Conservation (phyloP, 64 coral and sea anemone genomes). For the Stylophora pistillata region DNA sequence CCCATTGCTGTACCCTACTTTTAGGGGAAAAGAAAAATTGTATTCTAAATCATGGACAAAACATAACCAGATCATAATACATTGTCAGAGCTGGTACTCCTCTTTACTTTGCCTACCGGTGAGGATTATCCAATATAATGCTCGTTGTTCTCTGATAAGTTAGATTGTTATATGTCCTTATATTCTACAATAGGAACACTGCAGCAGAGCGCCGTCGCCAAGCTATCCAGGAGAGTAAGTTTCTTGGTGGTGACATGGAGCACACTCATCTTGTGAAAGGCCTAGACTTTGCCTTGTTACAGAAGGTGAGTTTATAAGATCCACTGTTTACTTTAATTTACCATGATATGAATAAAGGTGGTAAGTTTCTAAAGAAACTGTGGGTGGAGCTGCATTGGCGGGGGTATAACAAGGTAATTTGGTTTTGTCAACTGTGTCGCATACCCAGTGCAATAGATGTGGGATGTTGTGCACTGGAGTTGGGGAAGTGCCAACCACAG, state of each 20-base stretch:
- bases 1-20: too few species aligned
- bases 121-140: neutral
- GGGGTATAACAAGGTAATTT: too few species aligned
- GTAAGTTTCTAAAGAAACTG: too few species aligned
- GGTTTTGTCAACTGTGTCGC: too few species aligned
- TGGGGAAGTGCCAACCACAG: too few species aligned
- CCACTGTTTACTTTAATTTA: neutral
- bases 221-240: constrained; percentile 99
- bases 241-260: constrained; percentile 99
- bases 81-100: neutral
- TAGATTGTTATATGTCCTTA: neutral
- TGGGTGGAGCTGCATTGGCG: too few species aligned
- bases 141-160: neutral
- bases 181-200: constrained; percentile 56
- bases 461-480: too few species aligned
- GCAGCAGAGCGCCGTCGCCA: constrained; percentile 88
- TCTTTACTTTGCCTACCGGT: neutral
- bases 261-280: constrained; percentile 99
- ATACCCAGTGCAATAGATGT: too few species aligned
- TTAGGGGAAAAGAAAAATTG: too few species aligned
- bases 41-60: too few species aligned
- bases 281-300: constrained; percentile 95
- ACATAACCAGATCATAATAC: too few species aligned
- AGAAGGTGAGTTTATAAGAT: constrained; percentile 69
- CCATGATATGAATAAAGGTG: neutral